phyloP scores from a whole-genome alignment of 2,888 invertebrate species.

The Mesoligia furuncula region DNA sequence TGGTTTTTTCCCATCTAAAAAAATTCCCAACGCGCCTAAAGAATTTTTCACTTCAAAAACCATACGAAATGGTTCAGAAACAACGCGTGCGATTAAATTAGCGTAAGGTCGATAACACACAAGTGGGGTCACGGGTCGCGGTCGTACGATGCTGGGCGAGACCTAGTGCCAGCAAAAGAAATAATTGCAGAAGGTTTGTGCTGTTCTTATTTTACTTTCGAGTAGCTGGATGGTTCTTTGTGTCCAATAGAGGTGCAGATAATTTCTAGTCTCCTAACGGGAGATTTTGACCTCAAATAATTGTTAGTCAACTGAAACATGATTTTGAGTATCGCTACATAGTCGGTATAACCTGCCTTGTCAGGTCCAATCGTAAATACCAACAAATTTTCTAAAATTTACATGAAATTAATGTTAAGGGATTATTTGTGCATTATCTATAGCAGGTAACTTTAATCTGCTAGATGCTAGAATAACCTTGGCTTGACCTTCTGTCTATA shows the following conservation, averaged over 20 bases:
- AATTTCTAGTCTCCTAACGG: not conserved
- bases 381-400: not conserved
- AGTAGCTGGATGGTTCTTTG: not conserved
- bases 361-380: not conserved
- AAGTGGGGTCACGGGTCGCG: slow-evolving; percentile 57
- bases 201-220: not conserved
- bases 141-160: slow-evolving; percentile 26
- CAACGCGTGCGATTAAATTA: slow-evolving; percentile 54
- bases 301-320: not conserved
- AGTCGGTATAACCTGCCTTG: not conserved
- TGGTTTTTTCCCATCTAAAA: too few species aligned
- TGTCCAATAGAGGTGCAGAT: too few species aligned
- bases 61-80: slow-evolving; percentile 1
- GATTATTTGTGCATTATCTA: not conserved
- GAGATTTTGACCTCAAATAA: not conserved
- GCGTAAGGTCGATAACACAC: slow-evolving; percentile 54
- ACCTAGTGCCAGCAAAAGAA: slow-evolving; percentile 12
- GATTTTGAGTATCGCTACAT: not conserved
- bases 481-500: slow-evolving; percentile 27
- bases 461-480: not conserved
- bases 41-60: too few species aligned
- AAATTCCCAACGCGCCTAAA: too few species aligned
- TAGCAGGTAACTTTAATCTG: not conserved
- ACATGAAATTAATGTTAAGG: not conserved
- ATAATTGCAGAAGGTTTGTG: not conserved